Evolutionary conservation across 2,797 vertebrate species (phyloP).

Genomic region (Agapornis canus): DNA sequence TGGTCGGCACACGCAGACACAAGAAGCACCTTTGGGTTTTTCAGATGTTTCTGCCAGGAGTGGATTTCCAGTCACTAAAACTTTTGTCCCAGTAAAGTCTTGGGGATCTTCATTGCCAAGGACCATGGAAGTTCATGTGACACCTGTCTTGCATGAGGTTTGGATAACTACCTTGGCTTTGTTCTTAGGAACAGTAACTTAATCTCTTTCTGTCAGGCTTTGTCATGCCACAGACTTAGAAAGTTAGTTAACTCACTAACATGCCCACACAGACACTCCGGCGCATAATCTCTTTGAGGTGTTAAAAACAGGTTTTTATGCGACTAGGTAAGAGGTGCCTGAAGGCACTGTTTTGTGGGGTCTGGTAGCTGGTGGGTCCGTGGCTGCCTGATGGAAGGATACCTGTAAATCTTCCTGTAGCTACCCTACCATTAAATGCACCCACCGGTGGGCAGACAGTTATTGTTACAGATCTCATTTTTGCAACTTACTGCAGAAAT

Average conservation of each 20-base stretch:
- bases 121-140: not conserved
- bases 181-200: not conserved
- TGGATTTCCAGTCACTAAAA: not conserved
- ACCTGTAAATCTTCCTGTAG: not conserved
- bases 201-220: not conserved
- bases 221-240: not conserved
- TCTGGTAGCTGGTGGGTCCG: rapidly evolving
- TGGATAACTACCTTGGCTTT: not conserved
- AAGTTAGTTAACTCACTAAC: not conserved
- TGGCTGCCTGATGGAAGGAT: rapidly evolving
- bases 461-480: not conserved
- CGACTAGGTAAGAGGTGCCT: not conserved
- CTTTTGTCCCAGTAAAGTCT: not conserved
- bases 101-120: not conserved
- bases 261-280: not conserved
- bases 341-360: not conserved
- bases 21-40: not conserved
- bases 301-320: not conserved
- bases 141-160: not conserved
- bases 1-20: rapidly evolving
- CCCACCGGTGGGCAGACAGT: rapidly evolving
- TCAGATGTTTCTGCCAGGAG: not conserved
- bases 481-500: not conserved
- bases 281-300: not conserved
- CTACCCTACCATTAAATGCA: not conserved